phyloP scores from a whole-genome alignment of 2,113 vertebrate species.

The Ochotona curzoniae region DNA sequence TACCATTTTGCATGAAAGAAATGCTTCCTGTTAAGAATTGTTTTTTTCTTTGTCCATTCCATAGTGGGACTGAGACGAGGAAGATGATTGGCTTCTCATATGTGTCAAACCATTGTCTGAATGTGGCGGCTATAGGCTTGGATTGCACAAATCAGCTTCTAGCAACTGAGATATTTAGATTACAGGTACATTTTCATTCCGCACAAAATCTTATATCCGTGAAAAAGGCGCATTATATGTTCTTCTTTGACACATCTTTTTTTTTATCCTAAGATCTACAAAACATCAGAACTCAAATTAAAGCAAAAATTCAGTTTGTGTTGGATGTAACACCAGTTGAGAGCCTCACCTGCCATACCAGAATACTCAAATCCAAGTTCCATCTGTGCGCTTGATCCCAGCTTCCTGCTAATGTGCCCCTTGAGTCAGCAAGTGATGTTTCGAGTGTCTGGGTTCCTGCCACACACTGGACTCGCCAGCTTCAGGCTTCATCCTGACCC shows the following conservation, averaged over 20 bases:
- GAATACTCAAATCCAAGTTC: too few species aligned
- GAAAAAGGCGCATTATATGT: conserved; percentile 1
- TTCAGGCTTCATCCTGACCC: too few species aligned
- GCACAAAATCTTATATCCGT: background rate
- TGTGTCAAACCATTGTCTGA: background rate
- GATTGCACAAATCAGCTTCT: conserved; percentile 19
- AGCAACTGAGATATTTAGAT: background rate
- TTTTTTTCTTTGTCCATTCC: conserved; percentile 50
- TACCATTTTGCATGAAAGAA: background rate
- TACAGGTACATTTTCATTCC: background rate
- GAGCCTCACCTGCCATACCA: too few species aligned
- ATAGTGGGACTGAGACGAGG: conserved; percentile 1
- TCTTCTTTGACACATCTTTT: background rate
- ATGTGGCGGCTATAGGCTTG: background rate
- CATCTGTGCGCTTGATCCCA: too few species aligned
- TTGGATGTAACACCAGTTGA: too few species aligned
- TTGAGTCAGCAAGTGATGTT: too few species aligned
- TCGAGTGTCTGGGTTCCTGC: too few species aligned
- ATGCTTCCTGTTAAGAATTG: background rate
- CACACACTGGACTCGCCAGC: too few species aligned
- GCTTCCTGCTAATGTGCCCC: too few species aligned
- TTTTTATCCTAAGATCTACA: background rate
- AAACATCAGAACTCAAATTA: background rate
- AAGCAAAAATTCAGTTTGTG: background rate
- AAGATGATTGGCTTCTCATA: conserved; percentile 17